Percentiles rank a stretch among this genome's conserved stretches.
Conservation (phyloP, 2,797 vertebrate genomes). For the Triplophysa yarkandensis region DNA sequence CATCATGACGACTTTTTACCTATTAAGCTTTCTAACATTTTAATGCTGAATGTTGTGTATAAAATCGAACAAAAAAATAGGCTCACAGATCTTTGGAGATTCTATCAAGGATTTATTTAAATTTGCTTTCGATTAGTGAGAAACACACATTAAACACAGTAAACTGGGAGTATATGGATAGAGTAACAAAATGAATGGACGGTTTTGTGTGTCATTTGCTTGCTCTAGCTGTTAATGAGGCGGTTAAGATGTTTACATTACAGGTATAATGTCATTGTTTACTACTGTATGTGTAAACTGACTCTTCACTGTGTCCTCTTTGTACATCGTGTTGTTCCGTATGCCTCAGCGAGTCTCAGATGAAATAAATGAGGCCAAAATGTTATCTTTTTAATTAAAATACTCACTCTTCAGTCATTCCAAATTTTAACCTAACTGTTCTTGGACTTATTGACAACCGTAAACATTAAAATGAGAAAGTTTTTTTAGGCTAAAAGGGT, state of each 20-base stretch:
- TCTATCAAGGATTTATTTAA: neutral
- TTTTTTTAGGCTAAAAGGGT: no score
- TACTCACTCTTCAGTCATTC: no score
- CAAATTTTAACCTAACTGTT: no score
- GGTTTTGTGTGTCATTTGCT: neutral
- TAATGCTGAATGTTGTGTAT: neutral
- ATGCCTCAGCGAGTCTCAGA: conserved; percentile 8
- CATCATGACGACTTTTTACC: conserved; percentile 24
- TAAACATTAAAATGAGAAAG: no score
- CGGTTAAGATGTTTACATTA: conserved; percentile 4
- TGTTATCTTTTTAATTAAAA: neutral
- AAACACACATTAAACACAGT: neutral
- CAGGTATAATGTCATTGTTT: conserved; percentile 28
- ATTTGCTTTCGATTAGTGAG: neutral
- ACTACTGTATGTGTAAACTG: conserved; percentile 19
- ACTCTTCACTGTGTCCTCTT: conserved; percentile 13
- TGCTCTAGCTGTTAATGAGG: conserved; percentile 36
- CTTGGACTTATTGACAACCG: no score
- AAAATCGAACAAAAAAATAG: neutral
- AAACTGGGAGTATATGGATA: neutral
- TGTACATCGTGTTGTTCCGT: neutral
- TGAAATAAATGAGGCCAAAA: conserved; percentile 10
- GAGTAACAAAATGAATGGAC: neutral
- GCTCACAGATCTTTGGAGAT: no score
- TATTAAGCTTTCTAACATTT: neutral